Percentiles rank a stretch among this genome's conserved stretches.
phyloP scores from a whole-genome alignment of 2,113 vertebrate genomes.

The Pachycephala philippinensis region DNA sequence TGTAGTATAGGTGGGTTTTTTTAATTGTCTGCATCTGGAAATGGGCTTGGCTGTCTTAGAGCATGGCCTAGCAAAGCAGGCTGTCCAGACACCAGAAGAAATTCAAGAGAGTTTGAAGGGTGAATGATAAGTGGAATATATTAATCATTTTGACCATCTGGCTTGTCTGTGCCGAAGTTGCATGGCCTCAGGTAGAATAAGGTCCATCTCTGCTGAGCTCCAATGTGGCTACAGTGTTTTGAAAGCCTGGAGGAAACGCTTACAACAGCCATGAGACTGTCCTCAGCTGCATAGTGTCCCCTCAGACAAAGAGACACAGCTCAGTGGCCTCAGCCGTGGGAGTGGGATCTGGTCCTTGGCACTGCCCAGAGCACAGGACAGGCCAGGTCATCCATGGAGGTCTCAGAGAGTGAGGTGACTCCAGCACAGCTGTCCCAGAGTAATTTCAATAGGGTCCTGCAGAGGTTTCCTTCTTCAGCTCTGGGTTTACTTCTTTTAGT shows the following conservation, averaged over 20 bases:
- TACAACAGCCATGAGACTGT: background rate
- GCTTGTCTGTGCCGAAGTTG: background rate
- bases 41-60: background rate
- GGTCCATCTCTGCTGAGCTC: background rate
- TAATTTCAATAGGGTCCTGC: background rate
- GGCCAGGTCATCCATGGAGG: background rate
- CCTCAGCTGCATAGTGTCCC: background rate
- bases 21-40: background rate
- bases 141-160: background rate
- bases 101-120: background rate
- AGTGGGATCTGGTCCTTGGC: background rate
- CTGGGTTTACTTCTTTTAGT: background rate
- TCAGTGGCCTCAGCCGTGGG: background rate
- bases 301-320: background rate
- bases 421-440: background rate
- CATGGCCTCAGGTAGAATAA: background rate
- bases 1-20: background rate
- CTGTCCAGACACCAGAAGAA: background rate
- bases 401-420: accelerated
- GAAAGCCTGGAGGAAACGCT: background rate
- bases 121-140: background rate
- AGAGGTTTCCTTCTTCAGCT: background rate
- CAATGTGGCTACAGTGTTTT: background rate
- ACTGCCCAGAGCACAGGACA: background rate
- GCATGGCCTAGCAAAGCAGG: background rate